Evolutionary conservation across 2,888 invertebrate genomes (phyloP).

Genomic region (Dexiosoma caninum): DNA sequence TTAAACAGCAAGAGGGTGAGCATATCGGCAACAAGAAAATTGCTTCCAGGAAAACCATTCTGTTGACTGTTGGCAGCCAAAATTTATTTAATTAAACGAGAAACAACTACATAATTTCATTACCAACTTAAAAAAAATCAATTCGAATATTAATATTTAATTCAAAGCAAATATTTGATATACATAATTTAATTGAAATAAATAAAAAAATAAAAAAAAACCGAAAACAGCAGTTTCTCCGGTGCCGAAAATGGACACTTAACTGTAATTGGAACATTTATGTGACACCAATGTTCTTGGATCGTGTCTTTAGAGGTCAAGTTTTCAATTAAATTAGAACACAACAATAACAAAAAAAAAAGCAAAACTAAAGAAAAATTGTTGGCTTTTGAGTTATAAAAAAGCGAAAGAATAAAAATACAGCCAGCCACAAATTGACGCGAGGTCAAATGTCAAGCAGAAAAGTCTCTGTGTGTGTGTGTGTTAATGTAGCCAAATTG

Average conservation of each 20-base stretch:
- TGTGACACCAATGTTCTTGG: background rate
- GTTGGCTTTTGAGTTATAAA: too few species aligned
- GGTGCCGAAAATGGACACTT: background rate
- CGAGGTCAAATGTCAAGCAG: constrained; percentile 38
- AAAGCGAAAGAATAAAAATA: background rate
- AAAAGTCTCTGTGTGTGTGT: background rate
- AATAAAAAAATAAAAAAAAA: background rate
- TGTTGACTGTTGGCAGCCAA: background rate
- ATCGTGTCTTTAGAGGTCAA: constrained; percentile 47
- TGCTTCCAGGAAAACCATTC: background rate
- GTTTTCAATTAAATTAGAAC: constrained; percentile 52
- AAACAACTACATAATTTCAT: background rate
- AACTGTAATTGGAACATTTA: constrained; percentile 1
- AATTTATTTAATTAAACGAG: background rate
- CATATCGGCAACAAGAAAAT: background rate
- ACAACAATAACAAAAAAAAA: background rate
- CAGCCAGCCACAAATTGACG: background rate
- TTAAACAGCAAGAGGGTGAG: constrained; percentile 35
- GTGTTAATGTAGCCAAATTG: background rate
- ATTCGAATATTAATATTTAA: background rate
- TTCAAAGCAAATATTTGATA: background rate
- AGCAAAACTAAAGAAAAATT: background rate
- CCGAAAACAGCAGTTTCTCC: background rate
- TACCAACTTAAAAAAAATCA: background rate
- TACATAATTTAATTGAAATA: background rate